These are phyloP conservation scores for Schizothorax lantsangensis DNA, from an alignment of 2,797 vertebrate species.

Conservation along the genomic window DNA sequence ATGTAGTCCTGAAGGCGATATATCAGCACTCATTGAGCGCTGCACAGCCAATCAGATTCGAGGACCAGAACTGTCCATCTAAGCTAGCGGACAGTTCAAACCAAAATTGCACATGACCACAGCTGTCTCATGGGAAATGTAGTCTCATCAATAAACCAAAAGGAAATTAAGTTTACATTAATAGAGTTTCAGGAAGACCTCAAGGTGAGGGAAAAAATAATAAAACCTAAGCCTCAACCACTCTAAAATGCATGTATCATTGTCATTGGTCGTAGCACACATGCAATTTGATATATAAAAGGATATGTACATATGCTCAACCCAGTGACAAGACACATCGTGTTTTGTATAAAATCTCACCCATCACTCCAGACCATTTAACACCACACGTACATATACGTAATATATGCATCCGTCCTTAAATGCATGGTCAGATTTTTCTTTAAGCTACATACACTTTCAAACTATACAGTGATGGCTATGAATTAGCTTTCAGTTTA, in stretches of 20 bases:
- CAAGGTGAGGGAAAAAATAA: conserved; percentile 22
- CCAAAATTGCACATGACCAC: conserved; percentile 4
- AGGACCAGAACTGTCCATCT: background rate
- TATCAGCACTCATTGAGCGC: background rate
- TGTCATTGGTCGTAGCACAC: conserved; percentile 76
- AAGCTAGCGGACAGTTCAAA: conserved; percentile 1
- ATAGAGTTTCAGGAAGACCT: conserved; percentile 55
- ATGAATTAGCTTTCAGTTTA: conserved; percentile 9
- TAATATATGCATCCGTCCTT: conserved; percentile 1
- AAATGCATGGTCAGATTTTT: conserved; percentile 24
- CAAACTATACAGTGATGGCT: conserved; percentile 27
- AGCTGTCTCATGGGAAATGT: conserved; percentile 18
- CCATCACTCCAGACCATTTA: conserved; percentile 30
- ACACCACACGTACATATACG: conserved; percentile 34
- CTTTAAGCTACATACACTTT: conserved; percentile 37
- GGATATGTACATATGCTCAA: conserved; percentile 70
- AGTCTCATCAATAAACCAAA: conserved; percentile 34
- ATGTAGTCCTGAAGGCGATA: background rate
- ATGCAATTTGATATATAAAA: conserved; percentile 78
- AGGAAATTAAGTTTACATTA: conserved; percentile 25
- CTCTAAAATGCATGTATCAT: conserved; percentile 77
- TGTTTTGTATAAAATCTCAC: conserved; percentile 40
- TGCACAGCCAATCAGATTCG: background rate
- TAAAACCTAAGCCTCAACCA: conserved; percentile 39
- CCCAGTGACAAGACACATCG: conserved; percentile 46